Percentiles rank a stretch among this genome's conserved stretches.
phyloP scores from a whole-genome alignment of 2,888 invertebrate genomes.

The Lordiphosa andalusiaca region DNA sequence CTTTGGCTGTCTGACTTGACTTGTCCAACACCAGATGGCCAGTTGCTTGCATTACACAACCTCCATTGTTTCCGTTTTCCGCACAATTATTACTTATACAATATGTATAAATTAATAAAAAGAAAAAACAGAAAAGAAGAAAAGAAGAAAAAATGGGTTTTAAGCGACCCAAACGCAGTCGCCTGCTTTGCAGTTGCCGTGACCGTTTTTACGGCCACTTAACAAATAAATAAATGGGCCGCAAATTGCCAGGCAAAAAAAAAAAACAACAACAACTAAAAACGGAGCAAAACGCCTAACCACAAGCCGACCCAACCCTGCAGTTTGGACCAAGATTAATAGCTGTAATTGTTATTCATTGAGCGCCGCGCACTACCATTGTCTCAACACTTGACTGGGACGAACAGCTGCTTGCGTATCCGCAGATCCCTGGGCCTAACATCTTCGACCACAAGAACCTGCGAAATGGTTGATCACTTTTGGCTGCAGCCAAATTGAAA shows the following conservation, averaged over 20 bases:
- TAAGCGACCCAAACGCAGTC: constrained; percentile 35
- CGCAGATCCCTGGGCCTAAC: not conserved
- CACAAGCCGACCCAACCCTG: constrained; percentile 44
- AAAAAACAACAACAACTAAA: not conserved
- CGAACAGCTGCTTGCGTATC: constrained; percentile 38
- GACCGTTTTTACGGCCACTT: constrained; percentile 74
- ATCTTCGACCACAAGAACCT: constrained; percentile 36
- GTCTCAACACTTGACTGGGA: constrained; percentile 62
- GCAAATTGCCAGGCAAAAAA: constrained; percentile 59
- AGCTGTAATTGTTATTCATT: constrained; percentile 73
- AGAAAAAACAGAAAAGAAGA: constrained; percentile 28
- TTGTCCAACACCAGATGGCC: constrained; percentile 63
- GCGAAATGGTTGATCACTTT: constrained; percentile 11
- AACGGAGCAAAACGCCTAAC: constrained; percentile 43
- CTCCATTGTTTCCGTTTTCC: constrained; percentile 76
- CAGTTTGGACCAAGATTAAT: constrained; percentile 66
- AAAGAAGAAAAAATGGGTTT: constrained; percentile 24
- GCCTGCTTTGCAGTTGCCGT: constrained; percentile 36
- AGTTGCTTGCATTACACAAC: constrained; percentile 68
- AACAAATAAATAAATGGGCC: constrained; percentile 75
- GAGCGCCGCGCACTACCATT: constrained; percentile 68
- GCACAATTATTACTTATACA: constrained; percentile 76
- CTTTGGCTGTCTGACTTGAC: constrained; percentile 15
- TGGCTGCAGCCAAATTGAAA: constrained; percentile 10
- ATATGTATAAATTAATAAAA: constrained; percentile 70